Base-by-base conservation (phyloP, 2,797 vertebrate species). In the Tadarida brasiliensis region DNA sequence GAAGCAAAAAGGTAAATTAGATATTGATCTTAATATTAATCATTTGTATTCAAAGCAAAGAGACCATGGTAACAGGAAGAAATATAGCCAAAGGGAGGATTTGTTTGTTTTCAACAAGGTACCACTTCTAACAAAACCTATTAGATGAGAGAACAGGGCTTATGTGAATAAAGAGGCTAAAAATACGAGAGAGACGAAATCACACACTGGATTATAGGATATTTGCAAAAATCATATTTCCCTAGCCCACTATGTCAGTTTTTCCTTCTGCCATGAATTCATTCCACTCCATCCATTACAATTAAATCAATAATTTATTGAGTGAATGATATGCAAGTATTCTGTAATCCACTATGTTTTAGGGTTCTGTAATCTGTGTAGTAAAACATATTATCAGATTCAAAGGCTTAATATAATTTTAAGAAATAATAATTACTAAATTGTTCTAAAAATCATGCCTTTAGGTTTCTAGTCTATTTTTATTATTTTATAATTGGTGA, bases 391-490 rank as follows among this genome's bases (percentile, higher is more conserved):
- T 51, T 63, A 61, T 67, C n/a, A 51, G 17, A 59, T 54, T 47
- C 2, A 47, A 95, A 68, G 0, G 0, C 6, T 61, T 57, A 39
- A 59, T 56, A 10, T 22, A 70, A 80, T 51, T 81, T 85, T 71
- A 74, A 80, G 67, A 85, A 92, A 57, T 70, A 22, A 12, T 86
- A 68, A 28, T 68, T 71, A 39, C 26, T 56, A 56, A 67, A 65
- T 15, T 82, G 8, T 0, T 67, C 17, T 86, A 15, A 61, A 28
- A 70, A 44, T 88, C 5, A 47, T 83, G 22, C 1, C 4, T 57
- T 73, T 92, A 90, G 11, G 9, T n/a, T 73, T 85, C 28, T 61
- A 47, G 44, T 76, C 14, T 90, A 47, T 63, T 95, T 87, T 82
- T 73, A 0, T 78, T 4, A 15, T 90, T 71, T 82, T 57, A 44